Base-by-base conservation (phyloP, 2,888 invertebrate genomes). In the Megastigmus dorsalis region DNA sequence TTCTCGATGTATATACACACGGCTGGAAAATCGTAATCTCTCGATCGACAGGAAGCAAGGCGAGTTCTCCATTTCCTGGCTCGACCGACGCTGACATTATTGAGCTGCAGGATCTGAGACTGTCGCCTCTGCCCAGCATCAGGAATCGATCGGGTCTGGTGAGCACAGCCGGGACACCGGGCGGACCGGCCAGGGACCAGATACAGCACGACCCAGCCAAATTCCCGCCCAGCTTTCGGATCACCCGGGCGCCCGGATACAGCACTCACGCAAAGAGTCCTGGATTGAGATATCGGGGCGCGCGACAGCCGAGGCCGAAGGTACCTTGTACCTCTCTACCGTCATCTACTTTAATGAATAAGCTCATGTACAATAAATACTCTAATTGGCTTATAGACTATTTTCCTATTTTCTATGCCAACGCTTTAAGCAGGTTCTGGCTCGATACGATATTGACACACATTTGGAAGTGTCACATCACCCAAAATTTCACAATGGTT, bases 61-160 rank as follows among this genome's bases (percentile, higher is more conserved):
- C 84, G 13, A 82, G 81, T 60, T 85, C 86, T 6, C 83, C 85
- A 33, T 86, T 85, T 77, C 82, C 84, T 59, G 87, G 84, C 30
- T 81, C 83, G 18, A 88, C 86, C 13, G 88, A 86, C 54, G 93
- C 94, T 81, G 96, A 96, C 86, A 96, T 97, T 82, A 96, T 96
- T 83, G 97, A 97, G 84, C 91, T 97, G 66, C 94, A 97, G 84
- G 97, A 97, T 85, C 91, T 95, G 45, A 90, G 94, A 80, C 92
- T 95, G 92, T 95, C 95, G 81, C 95, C 95, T 20, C 92, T 96
- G 89, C 95, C 93, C 81, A 95, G 92, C 81, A 93, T 93, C 84
- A 91, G 93, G 80, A 92, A 82, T 84, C 91, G 87, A 83, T 90
- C 84, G 59, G 91, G 92, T 77, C 88, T 92, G 43, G 80, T 82